Conservation (phyloP, 2,797 vertebrate genomes). For the Champsocephalus gunnari region DNA sequence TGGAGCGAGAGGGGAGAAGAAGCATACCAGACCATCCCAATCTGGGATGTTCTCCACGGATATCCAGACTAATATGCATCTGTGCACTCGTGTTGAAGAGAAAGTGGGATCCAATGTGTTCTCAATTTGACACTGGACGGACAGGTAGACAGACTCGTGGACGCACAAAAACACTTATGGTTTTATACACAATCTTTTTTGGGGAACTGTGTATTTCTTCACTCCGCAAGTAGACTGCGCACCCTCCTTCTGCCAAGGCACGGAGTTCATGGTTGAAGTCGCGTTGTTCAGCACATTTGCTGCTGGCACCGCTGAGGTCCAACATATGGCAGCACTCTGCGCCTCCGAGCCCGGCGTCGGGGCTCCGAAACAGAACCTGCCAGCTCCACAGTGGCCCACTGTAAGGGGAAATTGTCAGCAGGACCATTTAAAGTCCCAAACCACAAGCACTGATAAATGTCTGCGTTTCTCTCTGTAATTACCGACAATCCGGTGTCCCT, state of each 20-base stretch:
- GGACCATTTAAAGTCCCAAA: slow-evolving; percentile 80
- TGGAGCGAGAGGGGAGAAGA: slow-evolving; percentile 70
- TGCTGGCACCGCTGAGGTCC: slow-evolving; percentile 77
- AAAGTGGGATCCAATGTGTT: slow-evolving; percentile 56
- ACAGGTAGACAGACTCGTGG: slow-evolving; percentile 54
- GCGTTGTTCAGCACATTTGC: slow-evolving; percentile 83
- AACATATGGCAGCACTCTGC: slow-evolving; percentile 86
- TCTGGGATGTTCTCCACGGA: slow-evolving; percentile 80
- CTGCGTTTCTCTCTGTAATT: slow-evolving; percentile 78
- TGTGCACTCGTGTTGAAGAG: slow-evolving; percentile 48
- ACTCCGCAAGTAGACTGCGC: slow-evolving; percentile 62
- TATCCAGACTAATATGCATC: slow-evolving; percentile 64
- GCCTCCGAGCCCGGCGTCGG: slow-evolving; percentile 68
- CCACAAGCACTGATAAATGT: slow-evolving; percentile 80
- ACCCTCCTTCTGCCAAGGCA: slow-evolving; percentile 78
- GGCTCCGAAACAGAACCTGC: slow-evolving; percentile 76
- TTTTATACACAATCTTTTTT: slow-evolving; percentile 34
- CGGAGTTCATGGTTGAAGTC: slow-evolving; percentile 80
- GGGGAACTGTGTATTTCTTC: slow-evolving; percentile 41
- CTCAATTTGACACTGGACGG: slow-evolving; percentile 62
- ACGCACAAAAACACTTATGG: slow-evolving; percentile 49
- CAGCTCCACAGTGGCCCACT: slow-evolving; percentile 80
- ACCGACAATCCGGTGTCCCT: slow-evolving; percentile 76
- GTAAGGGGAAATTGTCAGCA: slow-evolving; percentile 78
- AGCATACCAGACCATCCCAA: slow-evolving; percentile 81